Evolutionary conservation across 1,140 invertebrate species (phyloP).

Genomic region (Philaenus spumarius): DNA sequence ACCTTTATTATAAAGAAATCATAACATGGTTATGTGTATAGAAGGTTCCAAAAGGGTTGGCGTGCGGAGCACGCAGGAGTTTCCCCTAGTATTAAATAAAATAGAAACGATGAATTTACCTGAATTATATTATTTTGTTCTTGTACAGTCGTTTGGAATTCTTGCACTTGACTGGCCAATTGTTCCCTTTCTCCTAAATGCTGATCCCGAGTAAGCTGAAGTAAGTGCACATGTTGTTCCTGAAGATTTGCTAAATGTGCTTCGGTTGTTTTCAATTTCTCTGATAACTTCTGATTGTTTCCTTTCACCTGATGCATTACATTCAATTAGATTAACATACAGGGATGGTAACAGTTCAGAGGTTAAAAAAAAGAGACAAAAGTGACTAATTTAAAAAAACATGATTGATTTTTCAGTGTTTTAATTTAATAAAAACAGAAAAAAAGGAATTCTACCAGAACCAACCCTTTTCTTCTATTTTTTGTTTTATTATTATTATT

Average conservation of each 20-base stretch:
- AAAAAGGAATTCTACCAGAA: no score
- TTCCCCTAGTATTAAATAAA: no score
- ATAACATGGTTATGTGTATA: no score
- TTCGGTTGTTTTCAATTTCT: slow-evolving; percentile 21
- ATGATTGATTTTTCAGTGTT: not conserved
- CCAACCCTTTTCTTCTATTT: not conserved
- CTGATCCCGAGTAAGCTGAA: slow-evolving; percentile 59
- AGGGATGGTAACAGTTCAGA: no score
- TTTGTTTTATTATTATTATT: not conserved
- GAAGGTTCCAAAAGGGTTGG: no score
- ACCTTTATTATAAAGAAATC: no score
- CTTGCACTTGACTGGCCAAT: slow-evolving; percentile 53
- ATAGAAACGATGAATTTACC: no score
- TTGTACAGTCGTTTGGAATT: slow-evolving; percentile 53
- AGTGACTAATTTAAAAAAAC: not conserved
- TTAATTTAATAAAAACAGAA: no score
- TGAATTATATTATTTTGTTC: slow-evolving; percentile 62
- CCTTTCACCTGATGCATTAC: slow-evolving; percentile 19
- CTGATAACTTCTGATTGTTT: slow-evolving; percentile 19
- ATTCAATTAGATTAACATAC: not conserved
- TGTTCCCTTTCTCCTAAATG: slow-evolving; percentile 65
- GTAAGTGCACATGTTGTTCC: slow-evolving; percentile 53
- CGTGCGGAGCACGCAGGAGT: no score
- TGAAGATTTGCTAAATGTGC: slow-evolving; percentile 45
- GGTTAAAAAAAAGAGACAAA: not conserved